A percentile compares a stretch with the other conserved stretches of the same genome.
Evolutionary conservation across 1,140 invertebrate genomes (phyloP).

Genomic region (Sitodiplosis mosellana): DNA sequence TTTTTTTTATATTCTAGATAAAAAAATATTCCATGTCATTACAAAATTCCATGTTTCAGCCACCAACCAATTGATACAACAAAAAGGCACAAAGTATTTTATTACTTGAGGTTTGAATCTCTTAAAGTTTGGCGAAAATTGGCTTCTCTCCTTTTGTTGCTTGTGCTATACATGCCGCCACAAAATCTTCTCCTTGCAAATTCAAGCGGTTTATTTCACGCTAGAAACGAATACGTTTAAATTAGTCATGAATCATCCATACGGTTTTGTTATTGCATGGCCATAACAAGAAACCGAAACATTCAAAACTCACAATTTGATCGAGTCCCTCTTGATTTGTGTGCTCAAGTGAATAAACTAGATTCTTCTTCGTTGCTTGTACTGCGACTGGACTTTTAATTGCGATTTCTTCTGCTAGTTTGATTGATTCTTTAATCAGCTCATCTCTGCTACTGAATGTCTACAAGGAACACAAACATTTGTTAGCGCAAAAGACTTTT

Average conservation of each 20-base stretch:
- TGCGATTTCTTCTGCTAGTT: conserved; percentile 62
- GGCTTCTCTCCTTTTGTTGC: conserved; percentile 49
- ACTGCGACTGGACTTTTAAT: conserved; percentile 87
- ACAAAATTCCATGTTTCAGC: neutral
- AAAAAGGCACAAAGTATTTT: too few species aligned
- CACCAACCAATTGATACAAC: too few species aligned
- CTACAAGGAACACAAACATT: neutral
- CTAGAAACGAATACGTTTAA: conserved; percentile 31
- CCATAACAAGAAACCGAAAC: neutral
- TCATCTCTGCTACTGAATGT: conserved; percentile 17
- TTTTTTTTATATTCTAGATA: neutral
- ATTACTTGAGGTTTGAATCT: too few species aligned
- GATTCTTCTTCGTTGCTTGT: conserved; percentile 66
- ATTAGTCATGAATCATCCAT: neutral
- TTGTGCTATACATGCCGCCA: conserved; percentile 54
- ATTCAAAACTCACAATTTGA: conserved; percentile 53
- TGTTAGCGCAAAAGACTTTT: too few species aligned
- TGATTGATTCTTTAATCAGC: conserved; percentile 47
- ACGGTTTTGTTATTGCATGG: neutral
- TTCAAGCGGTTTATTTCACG: conserved; percentile 59
- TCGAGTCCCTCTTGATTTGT: conserved; percentile 66
- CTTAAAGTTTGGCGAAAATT: conserved; percentile 51
- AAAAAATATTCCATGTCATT: neutral
- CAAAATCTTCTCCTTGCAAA: conserved; percentile 83
- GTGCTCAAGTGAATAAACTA: conserved; percentile 79